These are phyloP conservation scores for Netelia fuscicornis DNA, from an alignment of 2,888 invertebrate genomes.

Conservation along the genomic window DNA sequence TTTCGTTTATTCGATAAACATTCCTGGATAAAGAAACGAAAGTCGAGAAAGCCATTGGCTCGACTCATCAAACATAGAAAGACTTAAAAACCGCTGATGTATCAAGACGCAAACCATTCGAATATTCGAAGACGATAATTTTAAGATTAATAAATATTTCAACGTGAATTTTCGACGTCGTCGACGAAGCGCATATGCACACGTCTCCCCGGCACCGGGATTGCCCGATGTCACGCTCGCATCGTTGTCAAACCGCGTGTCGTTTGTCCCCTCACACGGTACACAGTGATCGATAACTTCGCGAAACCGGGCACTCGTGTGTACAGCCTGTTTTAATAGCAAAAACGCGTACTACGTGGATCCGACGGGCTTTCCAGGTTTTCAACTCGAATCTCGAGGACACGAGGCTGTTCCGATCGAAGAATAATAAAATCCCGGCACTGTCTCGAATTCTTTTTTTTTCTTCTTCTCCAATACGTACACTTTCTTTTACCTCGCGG, in stretches of 20 bases:
- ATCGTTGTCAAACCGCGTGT: slow-evolving; percentile 65
- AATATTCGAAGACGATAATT: no score
- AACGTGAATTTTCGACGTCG: no score
- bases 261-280: slow-evolving; percentile 33
- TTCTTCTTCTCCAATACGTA: neutral
- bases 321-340: neutral
- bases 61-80: no score
- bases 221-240: slow-evolving; percentile 60
- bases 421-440: neutral
- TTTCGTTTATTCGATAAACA: no score
- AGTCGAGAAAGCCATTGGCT: no score
- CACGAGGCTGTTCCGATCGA: neutral
- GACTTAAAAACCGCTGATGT: no score
- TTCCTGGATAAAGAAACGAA: no score
- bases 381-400: neutral
- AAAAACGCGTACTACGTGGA: neutral
- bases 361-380: neutral
- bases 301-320: slow-evolving; percentile 48
- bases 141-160: no score
- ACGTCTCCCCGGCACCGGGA: slow-evolving; percentile 11
- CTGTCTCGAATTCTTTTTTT: neutral
- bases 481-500: neutral
- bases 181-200: no score
- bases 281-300: slow-evolving; percentile 61
- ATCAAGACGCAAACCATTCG: no score